Conservation (phyloP, 2,113 vertebrate genomes). For the Redunca redunca region DNA sequence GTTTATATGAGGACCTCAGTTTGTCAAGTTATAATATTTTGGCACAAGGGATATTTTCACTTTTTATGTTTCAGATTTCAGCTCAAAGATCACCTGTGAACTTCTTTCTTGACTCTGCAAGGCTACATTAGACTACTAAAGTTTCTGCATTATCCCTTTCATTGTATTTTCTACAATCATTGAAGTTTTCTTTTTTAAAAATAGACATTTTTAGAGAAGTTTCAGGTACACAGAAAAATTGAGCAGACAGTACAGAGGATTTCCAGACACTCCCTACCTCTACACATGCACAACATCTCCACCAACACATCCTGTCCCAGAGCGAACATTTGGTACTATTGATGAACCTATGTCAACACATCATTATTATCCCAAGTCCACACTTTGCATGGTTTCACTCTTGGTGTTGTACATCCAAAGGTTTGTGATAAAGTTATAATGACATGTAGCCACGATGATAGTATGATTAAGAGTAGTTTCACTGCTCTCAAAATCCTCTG, state of each 20-base stretch:
- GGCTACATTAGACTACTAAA: not conserved
- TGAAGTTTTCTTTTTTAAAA: not conserved
- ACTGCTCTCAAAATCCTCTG: not conserved
- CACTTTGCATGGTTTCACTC: not conserved
- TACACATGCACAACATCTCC: fast-evolving
- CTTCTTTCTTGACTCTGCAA: not conserved
- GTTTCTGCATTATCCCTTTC: not conserved
- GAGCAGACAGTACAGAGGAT: not conserved
- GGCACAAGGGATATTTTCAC: not conserved
- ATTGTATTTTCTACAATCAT: not conserved
- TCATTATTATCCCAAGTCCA: not conserved
- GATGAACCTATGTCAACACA: not conserved
- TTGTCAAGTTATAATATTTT: not conserved
- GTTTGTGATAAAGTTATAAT: not conserved
- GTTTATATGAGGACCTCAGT: not conserved
- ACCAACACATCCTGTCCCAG: not conserved
- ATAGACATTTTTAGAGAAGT: not conserved
- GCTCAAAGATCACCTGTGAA: not conserved
- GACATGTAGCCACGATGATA: not conserved
- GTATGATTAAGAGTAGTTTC: not conserved
- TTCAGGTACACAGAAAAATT: not conserved
- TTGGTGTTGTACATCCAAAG: not conserved
- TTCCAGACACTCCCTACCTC: not conserved
- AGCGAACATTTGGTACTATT: too few species aligned
- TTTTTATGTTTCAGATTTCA: not conserved